phyloP scores from a whole-genome alignment of 2,797 vertebrate species.

The Alectoris magna region DNA sequence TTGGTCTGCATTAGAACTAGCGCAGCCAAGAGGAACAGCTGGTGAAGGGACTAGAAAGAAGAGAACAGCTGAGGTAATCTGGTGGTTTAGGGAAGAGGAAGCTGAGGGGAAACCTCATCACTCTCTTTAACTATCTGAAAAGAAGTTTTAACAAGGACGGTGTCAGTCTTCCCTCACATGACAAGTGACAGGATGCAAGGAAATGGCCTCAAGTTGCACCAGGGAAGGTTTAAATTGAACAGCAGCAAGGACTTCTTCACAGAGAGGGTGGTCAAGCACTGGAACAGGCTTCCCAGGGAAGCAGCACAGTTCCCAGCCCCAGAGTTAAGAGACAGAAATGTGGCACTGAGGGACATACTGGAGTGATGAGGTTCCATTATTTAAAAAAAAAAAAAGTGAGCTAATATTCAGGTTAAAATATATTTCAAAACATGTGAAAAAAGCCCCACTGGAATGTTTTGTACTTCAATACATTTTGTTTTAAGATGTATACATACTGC shows the following conservation, averaged over 20 bases:
- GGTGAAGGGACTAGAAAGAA: neutral
- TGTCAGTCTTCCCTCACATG: neutral
- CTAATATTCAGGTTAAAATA: neutral
- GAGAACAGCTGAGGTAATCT: neutral
- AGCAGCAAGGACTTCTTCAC: no score
- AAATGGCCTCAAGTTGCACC: neutral
- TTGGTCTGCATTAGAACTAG: neutral
- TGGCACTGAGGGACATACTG: neutral
- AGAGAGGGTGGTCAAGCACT: neutral
- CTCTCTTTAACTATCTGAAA: neutral
- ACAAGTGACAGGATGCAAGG: neutral
- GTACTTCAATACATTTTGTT: neutral
- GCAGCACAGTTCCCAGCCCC: neutral
- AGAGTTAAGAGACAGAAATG: neutral
- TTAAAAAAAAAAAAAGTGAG: neutral
- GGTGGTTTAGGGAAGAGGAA: neutral
- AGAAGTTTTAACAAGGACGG: neutral
- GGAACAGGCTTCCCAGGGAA: neutral
- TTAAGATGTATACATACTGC: neutral
- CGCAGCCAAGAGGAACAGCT: neutral
- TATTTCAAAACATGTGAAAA: neutral
- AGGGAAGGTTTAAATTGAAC: neutral
- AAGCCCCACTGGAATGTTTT: neutral
- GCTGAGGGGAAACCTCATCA: neutral
- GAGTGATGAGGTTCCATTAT: no score